Evolutionary conservation across 2,113 vertebrate species (phyloP).

Genomic region (Chionis minor): DNA sequence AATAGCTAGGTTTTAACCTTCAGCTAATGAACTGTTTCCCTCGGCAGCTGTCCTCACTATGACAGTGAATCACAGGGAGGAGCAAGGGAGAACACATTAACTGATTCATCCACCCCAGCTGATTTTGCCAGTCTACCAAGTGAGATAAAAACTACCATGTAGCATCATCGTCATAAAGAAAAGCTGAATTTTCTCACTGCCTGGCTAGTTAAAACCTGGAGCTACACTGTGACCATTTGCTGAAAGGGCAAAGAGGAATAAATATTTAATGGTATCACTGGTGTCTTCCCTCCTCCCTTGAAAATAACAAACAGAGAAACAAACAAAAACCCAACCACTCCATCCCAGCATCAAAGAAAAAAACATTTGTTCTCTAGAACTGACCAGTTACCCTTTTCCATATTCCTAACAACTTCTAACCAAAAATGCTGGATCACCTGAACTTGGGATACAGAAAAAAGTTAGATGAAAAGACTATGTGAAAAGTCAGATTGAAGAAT

Average conservation of each 20-base stretch:
- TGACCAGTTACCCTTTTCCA: neutral
- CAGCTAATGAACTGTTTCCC: neutral
- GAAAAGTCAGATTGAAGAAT: neutral
- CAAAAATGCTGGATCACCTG: neutral
- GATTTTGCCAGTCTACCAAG: neutral
- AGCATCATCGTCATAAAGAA: neutral
- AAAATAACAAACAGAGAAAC: neutral
- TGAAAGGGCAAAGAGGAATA: neutral
- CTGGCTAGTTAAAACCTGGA: neutral
- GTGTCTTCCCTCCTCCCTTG: neutral
- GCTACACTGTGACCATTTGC: neutral
- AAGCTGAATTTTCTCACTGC: neutral
- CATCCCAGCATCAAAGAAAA: neutral
- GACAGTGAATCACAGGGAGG: neutral
- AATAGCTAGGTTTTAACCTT: neutral
- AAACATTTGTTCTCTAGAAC: neutral
- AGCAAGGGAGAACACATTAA: neutral
- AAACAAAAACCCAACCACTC: neutral
- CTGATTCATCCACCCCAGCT: neutral
- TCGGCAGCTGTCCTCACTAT: neutral
- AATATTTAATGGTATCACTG: neutral
- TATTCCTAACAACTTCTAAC: neutral
- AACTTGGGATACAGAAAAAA: neutral
- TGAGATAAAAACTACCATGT: neutral
- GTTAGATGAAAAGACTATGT: neutral